These are phyloP conservation scores for Rhea pennata DNA, from an alignment of 2,113 vertebrate genomes.

Conservation along the genomic window DNA sequence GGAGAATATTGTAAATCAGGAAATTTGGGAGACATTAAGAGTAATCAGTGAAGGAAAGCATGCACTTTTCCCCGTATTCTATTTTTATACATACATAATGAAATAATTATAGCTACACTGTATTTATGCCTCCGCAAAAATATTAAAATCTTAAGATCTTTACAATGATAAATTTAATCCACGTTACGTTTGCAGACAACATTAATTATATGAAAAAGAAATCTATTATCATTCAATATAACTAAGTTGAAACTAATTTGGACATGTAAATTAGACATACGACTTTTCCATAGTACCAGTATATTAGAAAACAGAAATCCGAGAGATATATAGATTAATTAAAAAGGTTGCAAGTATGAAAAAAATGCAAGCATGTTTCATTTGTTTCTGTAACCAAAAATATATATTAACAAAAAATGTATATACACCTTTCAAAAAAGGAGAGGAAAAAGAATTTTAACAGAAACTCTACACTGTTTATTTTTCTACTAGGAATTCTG, in stretches of 20 bases:
- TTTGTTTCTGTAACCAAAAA: constrained; percentile 21
- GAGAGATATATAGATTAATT: constrained; percentile 70
- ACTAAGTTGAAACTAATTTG: constrained; percentile 87
- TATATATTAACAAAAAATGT: not conserved
- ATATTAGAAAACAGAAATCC: constrained; percentile 60
- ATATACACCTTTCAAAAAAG: not conserved
- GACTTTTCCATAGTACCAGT: constrained; percentile 60
- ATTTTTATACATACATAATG: constrained; percentile 88
- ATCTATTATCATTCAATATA: constrained; percentile 84
- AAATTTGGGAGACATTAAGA: constrained; percentile 88
- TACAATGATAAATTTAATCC: constrained; percentile 85
- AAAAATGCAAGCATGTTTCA: constrained; percentile 55
- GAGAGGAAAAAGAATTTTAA: not conserved
- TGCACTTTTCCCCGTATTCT: constrained; percentile 81
- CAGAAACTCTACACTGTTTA: not conserved
- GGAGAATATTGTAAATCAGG: constrained; percentile 88
- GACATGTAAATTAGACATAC: constrained; percentile 84
- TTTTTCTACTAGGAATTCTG: not conserved
- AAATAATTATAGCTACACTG: constrained; percentile 85
- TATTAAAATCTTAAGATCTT: constrained; percentile 86
- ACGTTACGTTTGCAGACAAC: constrained; percentile 82
- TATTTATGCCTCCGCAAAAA: constrained; percentile 84
- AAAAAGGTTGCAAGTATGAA: constrained; percentile 55
- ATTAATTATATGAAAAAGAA: constrained; percentile 87
- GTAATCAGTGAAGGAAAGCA: constrained; percentile 87